phyloP scores from a whole-genome alignment of 2,797 vertebrate genomes.

The Danio jaintianensis region DNA sequence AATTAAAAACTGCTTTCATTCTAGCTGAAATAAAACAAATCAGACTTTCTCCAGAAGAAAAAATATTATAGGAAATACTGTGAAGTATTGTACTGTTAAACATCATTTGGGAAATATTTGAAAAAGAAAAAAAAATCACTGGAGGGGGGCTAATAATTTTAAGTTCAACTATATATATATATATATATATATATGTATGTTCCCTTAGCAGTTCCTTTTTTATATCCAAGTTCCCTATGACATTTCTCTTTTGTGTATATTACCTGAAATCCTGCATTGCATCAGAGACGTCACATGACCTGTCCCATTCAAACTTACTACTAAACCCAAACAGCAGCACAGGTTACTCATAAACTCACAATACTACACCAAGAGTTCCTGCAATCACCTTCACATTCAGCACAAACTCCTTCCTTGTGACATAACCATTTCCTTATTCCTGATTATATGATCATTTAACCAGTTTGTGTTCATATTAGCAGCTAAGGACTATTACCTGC shows the following conservation, averaged over 20 bases:
- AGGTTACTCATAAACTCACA: conserved; percentile 11
- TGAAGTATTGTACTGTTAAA: too few relatives aligned
- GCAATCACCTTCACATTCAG: not conserved
- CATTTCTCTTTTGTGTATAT: not conserved
- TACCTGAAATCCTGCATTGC: not conserved
- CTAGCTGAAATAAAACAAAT: too few relatives aligned
- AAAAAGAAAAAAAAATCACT: too few relatives aligned
- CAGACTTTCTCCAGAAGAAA: too few relatives aligned
- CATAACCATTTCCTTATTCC: conserved; percentile 15
- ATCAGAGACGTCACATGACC: conserved; percentile 56
- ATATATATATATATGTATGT: not conserved
- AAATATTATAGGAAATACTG: too few relatives aligned
- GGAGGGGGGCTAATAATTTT: too few relatives aligned
- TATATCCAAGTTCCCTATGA: not conserved
- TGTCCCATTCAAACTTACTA: conserved; percentile 70
- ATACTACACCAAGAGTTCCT: conserved; percentile 27
- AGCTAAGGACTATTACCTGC: not conserved
- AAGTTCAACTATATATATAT: not conserved
- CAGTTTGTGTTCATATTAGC: not conserved
- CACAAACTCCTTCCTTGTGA: not conserved
- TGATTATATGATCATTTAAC: not conserved
- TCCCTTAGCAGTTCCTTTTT: not conserved
- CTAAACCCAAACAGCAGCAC: conserved; percentile 30
- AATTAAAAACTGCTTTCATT: too few relatives aligned
- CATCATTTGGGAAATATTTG: too few relatives aligned